phyloP scores from a whole-genome alignment of 2,113 vertebrate genomes.

The Nycticebus coucang region DNA sequence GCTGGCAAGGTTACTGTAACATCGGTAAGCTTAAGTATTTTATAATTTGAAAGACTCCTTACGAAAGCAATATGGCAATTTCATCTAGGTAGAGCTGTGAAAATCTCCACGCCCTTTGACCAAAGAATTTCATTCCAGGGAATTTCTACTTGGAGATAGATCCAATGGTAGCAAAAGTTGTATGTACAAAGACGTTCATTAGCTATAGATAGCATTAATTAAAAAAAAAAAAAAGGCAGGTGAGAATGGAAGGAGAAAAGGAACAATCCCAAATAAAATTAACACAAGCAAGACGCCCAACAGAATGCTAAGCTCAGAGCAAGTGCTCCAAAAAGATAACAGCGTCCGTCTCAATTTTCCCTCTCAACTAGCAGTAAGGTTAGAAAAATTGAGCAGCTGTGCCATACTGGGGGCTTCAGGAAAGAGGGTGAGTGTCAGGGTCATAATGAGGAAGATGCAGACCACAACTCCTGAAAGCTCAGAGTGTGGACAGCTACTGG shows the following conservation, averaged over 20 bases:
- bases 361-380: fast-evolving
- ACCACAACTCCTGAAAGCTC: background rate
- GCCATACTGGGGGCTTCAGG: background rate
- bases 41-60: constrained; percentile 24
- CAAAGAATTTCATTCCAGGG: background rate
- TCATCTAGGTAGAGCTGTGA: background rate
- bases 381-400: background rate
- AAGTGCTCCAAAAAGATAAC: background rate
- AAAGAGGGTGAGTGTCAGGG: background rate
- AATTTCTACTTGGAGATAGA: background rate
- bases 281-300: background rate
- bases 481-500: background rate
- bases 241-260: background rate
- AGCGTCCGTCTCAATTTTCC: fast-evolving
- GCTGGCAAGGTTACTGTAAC: background rate
- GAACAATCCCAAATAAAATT: background rate
- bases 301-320: background rate
- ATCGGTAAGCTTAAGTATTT: background rate
- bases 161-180: background rate
- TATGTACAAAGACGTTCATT: background rate
- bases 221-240: too few relatives aligned
- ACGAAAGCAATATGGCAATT: background rate
- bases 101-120: background rate
- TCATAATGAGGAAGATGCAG: too few relatives aligned
- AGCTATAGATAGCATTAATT: background rate